These are phyloP conservation scores for Mus pahari DNA, from an alignment of 2,113 vertebrate genomes.

Conservation along the genomic window DNA sequence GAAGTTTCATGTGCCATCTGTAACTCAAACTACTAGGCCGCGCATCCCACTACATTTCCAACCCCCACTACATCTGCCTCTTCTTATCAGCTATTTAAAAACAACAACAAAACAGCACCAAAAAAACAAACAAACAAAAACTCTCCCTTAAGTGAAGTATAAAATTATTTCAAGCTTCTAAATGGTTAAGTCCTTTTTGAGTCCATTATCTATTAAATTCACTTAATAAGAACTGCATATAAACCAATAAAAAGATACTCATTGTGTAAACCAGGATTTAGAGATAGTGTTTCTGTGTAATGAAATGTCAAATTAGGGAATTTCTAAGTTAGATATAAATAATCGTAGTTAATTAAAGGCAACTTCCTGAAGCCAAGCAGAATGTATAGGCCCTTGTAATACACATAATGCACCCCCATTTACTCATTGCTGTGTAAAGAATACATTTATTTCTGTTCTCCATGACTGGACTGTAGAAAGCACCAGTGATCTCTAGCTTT, in stretches of 20 bases:
- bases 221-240: slow-evolving; percentile 25
- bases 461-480: slow-evolving; percentile 59
- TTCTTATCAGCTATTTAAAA: slow-evolving; percentile 31
- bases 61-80: not conserved
- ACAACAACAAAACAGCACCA: not conserved
- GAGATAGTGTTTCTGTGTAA: slow-evolving; percentile 4
- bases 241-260: slow-evolving; percentile 24
- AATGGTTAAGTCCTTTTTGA: slow-evolving; percentile 37
- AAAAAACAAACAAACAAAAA: not conserved
- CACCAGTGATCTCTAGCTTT: slow-evolving; percentile 55
- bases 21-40: not conserved
- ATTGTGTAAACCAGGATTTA: slow-evolving; percentile 50
- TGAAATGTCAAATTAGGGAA: slow-evolving; percentile 56
- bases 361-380: slow-evolving; percentile 24
- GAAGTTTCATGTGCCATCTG: not conserved
- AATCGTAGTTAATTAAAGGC: slow-evolving; percentile 60
- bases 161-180: slow-evolving; percentile 61
- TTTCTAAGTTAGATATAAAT: slow-evolving; percentile 34
- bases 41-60: not conserved
- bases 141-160: slow-evolving; percentile 26
- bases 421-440: slow-evolving; percentile 46
- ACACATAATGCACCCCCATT: slow-evolving; percentile 50
- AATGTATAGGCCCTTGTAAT: slow-evolving; percentile 47
- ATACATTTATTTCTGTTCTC: slow-evolving; percentile 57
- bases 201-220: not conserved